Evolutionary conservation across 2,113 vertebrate species (phyloP), one percentile per base, ranked within the genome.

Genomic region (Phalacrocorax carbo): DNA sequence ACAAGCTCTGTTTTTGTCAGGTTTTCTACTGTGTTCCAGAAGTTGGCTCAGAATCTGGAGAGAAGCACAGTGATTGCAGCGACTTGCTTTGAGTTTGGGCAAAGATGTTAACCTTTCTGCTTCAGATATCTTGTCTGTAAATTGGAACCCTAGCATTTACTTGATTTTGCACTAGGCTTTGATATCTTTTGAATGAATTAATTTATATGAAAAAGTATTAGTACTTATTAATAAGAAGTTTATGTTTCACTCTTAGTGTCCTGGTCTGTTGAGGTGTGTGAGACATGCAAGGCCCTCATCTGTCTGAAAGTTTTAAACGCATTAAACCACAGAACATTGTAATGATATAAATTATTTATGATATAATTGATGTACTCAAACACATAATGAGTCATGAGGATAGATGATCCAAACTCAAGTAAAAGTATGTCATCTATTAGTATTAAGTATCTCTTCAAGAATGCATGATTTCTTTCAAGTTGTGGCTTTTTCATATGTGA

Each of bases 281-380:
- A 86, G 48, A 75, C 30, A 23, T 71, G n/a, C 18, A 69, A 82
- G 80, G 82, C 69, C 61, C 52, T 89, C 29, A 46, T 57, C 73
- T 72, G 60, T 91, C 77, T 93, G 38, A 89, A 89, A 72, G 49
- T 85, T 97, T 85, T 48, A 96, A 93, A 86, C 48, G 48, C 61
- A 57, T 72, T 57, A 90, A 96, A 85, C 73, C 86, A 91, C 66
- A 91, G 84, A 96, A 97, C 58, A 97, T 97, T 94, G 88, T 95
- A 93, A 95, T 95, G 83, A 94, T 96, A 97, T 95, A 97, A 94
- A 97, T 97, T 92, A 97, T 97, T 96, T 96, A 96, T 96, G 94
- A 96, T 94, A 88, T 95, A 96, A 97, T 91, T 97, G 91, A 65
- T 95, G 65, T 96, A 91, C 96, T 96, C 89, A 96, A 90, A 96